Evolutionary conservation across 2,888 invertebrate species (phyloP).

Genomic region (Tinea trinotella): DNA sequence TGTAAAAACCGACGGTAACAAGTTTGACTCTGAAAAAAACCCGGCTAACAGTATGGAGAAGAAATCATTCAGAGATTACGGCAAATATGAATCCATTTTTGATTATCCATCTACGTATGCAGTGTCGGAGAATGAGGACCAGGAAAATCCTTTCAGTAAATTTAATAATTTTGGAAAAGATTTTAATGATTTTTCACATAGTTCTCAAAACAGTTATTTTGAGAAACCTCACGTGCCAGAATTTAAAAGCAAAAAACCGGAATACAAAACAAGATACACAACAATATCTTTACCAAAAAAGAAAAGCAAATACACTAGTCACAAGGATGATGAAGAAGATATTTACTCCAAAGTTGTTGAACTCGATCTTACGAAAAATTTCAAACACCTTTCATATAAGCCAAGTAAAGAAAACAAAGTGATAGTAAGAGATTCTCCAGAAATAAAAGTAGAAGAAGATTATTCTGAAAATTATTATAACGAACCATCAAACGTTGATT

Average conservation of each 20-base stretch:
- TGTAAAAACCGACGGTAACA: constrained; percentile 48
- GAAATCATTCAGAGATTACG: constrained; percentile 51
- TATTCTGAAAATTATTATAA: constrained; percentile 43
- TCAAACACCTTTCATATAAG: constrained; percentile 14
- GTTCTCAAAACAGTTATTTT: background rate
- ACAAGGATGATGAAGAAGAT: background rate
- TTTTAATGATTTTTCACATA: constrained; percentile 11
- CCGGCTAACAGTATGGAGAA: constrained; percentile 30
- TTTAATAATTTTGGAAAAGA: background rate
- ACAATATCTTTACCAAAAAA: constrained; percentile 14
- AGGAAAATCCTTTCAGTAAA: background rate
- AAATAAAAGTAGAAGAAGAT: constrained; percentile 26
- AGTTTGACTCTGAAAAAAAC: background rate
- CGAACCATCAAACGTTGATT: constrained; percentile 41
- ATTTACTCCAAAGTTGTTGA: constrained; percentile 19
- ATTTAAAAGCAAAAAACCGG: background rate
- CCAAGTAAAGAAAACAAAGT: constrained; percentile 15
- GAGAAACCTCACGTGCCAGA: background rate
- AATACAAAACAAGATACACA: constrained; percentile 6
- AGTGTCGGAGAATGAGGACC: background rate
- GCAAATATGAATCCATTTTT: constrained; percentile 28
- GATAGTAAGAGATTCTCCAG: constrained; percentile 5
- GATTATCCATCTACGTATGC: background rate
- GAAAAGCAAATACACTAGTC: constrained; percentile 5
- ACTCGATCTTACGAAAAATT: constrained; percentile 19